Evolutionary conservation across 2,888 invertebrate genomes (phyloP).

Genomic region (Hydrotaea diabolus): DNA sequence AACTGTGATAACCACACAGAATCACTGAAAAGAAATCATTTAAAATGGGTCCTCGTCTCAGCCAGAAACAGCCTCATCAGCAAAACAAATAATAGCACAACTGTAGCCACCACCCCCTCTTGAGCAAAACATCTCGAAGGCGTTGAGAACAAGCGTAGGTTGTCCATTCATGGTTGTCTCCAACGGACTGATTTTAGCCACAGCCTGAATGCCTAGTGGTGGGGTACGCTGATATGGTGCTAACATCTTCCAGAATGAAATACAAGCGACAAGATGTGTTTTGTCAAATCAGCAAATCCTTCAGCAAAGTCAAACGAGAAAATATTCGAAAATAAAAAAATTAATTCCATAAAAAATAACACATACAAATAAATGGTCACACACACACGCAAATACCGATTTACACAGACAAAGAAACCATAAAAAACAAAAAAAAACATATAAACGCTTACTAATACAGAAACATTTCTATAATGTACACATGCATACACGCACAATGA

Average conservation of each 20-base stretch:
- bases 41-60: neutral
- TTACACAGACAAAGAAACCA: neutral
- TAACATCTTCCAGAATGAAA: too few relatives aligned
- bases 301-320: neutral
- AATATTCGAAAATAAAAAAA: neutral
- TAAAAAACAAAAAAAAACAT: conserved; percentile 30
- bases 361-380: neutral
- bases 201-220: neutral
- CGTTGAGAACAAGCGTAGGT: neutral
- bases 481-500: conserved; percentile 28
- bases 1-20: neutral
- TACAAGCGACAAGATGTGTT: too few relatives aligned
- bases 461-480: too few relatives aligned
- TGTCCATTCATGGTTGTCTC: conserved; percentile 2
- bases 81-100: neutral
- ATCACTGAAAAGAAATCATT: neutral
- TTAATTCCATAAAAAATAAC: too few relatives aligned
- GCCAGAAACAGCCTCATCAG: neutral
- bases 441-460: conserved; percentile 18
- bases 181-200: neutral
- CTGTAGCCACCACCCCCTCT: neutral
- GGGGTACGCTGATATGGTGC: too few relatives aligned
- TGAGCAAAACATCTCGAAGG: too few relatives aligned
- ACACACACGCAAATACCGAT: neutral
- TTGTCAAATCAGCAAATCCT: conserved; percentile 34